A percentile compares a stretch with the other conserved stretches of the same genome.
Evolutionary conservation across 2,113 vertebrate genomes (phyloP).

Genomic region (Cyprinus carpio): DNA sequence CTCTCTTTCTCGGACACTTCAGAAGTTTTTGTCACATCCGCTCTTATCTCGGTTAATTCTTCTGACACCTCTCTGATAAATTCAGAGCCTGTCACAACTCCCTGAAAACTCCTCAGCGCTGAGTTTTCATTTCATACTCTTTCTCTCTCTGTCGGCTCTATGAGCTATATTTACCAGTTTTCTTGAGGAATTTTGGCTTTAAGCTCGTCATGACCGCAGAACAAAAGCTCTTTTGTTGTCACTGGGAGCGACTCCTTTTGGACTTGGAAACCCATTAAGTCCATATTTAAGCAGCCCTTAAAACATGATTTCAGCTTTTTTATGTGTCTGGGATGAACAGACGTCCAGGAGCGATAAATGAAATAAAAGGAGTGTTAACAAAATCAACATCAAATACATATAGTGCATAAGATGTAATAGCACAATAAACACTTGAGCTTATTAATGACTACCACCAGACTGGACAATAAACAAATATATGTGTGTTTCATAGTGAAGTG

Average conservation of each 20-base stretch:
- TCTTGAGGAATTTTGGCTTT: slow-evolving; percentile 19
- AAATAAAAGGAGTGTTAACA: too few species aligned
- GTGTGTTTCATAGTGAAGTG: too few species aligned
- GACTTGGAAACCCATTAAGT: not conserved
- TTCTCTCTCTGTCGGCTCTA: slow-evolving; percentile 4
- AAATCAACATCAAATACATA: too few species aligned
- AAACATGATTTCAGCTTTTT: not conserved
- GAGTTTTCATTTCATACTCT: not conserved
- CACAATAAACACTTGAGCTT: too few species aligned
- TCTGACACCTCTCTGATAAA: slow-evolving; percentile 74
- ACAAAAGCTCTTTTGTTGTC: slow-evolving; percentile 23
- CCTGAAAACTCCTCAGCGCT: slow-evolving; percentile 63
- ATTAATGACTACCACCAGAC: too few species aligned
- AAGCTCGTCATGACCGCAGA: not conserved
- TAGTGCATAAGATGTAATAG: too few species aligned
- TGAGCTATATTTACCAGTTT: slow-evolving; percentile 4
- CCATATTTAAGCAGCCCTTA: not conserved
- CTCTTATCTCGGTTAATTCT: slow-evolving; percentile 76
- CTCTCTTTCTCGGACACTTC: slow-evolving; percentile 59
- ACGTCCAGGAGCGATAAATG: not conserved
- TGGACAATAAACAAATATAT: too few species aligned
- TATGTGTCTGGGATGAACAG: not conserved
- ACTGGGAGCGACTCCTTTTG: not conserved
- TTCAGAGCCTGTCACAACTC: slow-evolving; percentile 71
- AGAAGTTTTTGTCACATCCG: slow-evolving; percentile 70